phyloP scores from a whole-genome alignment of 2,113 vertebrate genomes.

The Xyrauchen texanus region DNA sequence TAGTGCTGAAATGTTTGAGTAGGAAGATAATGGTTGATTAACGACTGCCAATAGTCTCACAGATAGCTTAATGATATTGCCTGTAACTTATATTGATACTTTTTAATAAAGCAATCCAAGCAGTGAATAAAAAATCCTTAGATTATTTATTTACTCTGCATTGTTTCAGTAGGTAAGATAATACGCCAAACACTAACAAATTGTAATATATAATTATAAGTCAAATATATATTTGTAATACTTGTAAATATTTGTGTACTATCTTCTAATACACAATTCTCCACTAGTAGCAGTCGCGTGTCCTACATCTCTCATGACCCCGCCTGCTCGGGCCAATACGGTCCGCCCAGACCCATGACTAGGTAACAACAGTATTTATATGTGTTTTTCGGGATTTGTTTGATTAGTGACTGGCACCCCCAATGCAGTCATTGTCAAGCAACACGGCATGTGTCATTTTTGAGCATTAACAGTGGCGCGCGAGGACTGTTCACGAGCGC shows the following conservation, averaged over 20 bases:
- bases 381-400: background rate
- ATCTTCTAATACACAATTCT: background rate
- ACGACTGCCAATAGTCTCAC: background rate
- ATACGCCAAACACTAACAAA: too few species aligned
- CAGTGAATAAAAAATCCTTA: background rate
- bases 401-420: background rate
- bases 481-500: too few species aligned
- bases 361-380: constrained; percentile 30
- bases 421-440: background rate
- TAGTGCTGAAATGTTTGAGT: background rate
- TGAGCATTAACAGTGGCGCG: too few species aligned
- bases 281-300: constrained; percentile 25
- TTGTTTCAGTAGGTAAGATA: too few species aligned
- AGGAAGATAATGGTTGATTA: too few species aligned
- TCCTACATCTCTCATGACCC: constrained; percentile 38
- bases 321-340: constrained; percentile 17
- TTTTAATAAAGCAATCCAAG: background rate
- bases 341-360: constrained; percentile 23
- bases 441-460: too few species aligned
- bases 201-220: too few species aligned
- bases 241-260: too few species aligned
- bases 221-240: too few species aligned
- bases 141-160: background rate
- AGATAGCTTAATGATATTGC: background rate
- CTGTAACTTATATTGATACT: background rate